Percentiles rank a stretch among this genome's conserved stretches.
phyloP scores from a whole-genome alignment of 2,113 vertebrate species.

The Chitala chitala region DNA sequence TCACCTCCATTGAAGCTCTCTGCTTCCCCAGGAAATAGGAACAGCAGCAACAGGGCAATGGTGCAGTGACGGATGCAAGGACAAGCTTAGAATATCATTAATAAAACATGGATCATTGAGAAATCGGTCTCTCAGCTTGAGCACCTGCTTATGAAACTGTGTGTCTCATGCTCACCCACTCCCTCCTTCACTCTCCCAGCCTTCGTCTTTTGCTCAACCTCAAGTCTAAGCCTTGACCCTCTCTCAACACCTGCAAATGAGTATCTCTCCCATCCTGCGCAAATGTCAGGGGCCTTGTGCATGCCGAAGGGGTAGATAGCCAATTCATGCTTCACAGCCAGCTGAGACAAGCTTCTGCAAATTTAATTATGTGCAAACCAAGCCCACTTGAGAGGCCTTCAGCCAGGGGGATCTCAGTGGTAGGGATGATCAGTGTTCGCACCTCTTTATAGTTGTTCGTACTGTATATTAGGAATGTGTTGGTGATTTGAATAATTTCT shows the following conservation, averaged over 20 bases:
- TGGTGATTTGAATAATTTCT: no score
- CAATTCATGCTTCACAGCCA: constrained; percentile 26
- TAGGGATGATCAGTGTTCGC: background rate
- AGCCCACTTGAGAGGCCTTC: constrained; percentile 14
- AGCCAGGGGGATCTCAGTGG: background rate
- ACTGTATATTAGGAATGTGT: background rate
- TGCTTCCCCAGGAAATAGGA: constrained; percentile 17
- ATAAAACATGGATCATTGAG: constrained; percentile 42
- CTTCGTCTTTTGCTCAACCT: background rate
- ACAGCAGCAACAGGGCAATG: constrained; percentile 17
- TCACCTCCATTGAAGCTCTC: background rate
- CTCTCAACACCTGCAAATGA: constrained; percentile 29
- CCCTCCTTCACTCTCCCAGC: constrained; percentile 7
- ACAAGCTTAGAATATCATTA: constrained; percentile 50
- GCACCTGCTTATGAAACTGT: constrained; percentile 1
- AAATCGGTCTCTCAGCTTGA: constrained; percentile 40
- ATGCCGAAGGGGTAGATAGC: background rate
- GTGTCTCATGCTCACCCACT: background rate
- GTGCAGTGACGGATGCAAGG: constrained; percentile 42
- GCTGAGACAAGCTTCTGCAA: constrained; percentile 37
- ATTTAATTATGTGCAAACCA: constrained; percentile 25
- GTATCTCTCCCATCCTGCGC: constrained; percentile 5
- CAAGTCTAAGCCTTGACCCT: background rate
- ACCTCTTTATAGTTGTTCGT: background rate
- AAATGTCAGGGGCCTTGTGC: background rate